Conservation (phyloP, 2,113 vertebrate species). For the Leptobrachium leishanense region DNA sequence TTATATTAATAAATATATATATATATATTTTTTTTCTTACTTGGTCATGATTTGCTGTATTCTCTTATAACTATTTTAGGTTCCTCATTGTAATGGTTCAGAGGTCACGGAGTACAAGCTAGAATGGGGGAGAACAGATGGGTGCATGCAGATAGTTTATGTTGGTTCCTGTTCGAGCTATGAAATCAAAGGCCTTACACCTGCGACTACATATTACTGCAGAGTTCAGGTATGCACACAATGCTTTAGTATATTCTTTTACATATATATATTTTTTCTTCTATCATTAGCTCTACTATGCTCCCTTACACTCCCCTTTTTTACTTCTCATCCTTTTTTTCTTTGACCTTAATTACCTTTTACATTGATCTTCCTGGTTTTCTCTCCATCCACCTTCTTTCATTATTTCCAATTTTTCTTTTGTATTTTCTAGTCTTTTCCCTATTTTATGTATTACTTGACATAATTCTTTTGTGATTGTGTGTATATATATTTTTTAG, state of each 20-base stretch:
- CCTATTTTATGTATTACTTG: too few species aligned
- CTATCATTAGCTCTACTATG: not conserved
- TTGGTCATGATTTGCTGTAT: not conserved
- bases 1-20: too few species aligned
- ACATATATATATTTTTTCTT: too few species aligned
- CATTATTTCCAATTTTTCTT: too few species aligned
- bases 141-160: constrained; percentile 67
- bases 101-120: constrained; percentile 69
- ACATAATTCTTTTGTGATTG: too few species aligned
- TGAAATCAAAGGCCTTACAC: constrained; percentile 71
- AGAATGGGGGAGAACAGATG: constrained; percentile 72
- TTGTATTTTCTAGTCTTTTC: too few species aligned
- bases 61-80: constrained; percentile 52
- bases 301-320: accelerated
- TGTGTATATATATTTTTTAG: too few species aligned
- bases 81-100: constrained; percentile 67
- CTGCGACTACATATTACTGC: constrained; percentile 74
- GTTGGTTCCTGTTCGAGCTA: constrained; percentile 65
- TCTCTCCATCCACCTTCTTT: too few species aligned
- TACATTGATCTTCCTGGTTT: too few species aligned
- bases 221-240: constrained; percentile 71
- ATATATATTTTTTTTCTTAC: too few species aligned
- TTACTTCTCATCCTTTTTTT: too few species aligned
- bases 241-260: not conserved
- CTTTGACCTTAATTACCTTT: too few species aligned